Percentiles rank a stretch among this genome's conserved stretches.
phyloP scores from a whole-genome alignment of 2,113 vertebrate genomes.

The Seriola rivoliana region DNA sequence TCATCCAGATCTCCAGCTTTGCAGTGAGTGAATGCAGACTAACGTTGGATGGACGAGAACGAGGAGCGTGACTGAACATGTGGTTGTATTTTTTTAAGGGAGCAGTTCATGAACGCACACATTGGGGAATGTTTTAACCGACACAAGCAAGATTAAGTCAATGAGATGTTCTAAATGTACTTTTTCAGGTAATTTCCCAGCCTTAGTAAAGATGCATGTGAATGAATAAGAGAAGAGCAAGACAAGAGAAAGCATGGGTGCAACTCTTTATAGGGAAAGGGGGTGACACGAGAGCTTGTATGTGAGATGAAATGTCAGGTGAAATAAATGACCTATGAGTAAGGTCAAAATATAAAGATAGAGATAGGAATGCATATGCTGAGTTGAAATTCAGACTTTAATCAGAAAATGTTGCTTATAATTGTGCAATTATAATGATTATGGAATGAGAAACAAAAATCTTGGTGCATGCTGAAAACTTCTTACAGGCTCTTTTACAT shows the following conservation, averaged over 20 bases:
- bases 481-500: not conserved
- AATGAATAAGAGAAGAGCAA: not conserved
- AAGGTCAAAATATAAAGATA: slow-evolving; percentile 2
- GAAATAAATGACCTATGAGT: slow-evolving; percentile 3
- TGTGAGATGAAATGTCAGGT: slow-evolving; percentile 6
- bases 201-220: not conserved
- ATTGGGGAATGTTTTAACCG: too few species aligned
- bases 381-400: not conserved
- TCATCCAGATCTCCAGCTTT: too few species aligned
- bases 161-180: too few species aligned
- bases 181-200: too few species aligned
- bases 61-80: too few species aligned
- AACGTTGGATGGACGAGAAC: too few species aligned
- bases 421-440: too few species aligned
- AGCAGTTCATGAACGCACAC: too few species aligned
- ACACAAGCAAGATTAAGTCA: too few species aligned
- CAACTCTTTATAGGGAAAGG: not conserved
- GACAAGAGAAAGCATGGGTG: not conserved
- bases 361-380: not conserved
- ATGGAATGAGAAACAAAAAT: not conserved
- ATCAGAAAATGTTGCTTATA: too few species aligned
- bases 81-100: too few species aligned
- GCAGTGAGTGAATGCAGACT: too few species aligned
- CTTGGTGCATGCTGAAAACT: not conserved
- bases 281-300: not conserved